Conservation (phyloP, 2,113 vertebrate species). For the Stomatorhinus ivindoensis region DNA sequence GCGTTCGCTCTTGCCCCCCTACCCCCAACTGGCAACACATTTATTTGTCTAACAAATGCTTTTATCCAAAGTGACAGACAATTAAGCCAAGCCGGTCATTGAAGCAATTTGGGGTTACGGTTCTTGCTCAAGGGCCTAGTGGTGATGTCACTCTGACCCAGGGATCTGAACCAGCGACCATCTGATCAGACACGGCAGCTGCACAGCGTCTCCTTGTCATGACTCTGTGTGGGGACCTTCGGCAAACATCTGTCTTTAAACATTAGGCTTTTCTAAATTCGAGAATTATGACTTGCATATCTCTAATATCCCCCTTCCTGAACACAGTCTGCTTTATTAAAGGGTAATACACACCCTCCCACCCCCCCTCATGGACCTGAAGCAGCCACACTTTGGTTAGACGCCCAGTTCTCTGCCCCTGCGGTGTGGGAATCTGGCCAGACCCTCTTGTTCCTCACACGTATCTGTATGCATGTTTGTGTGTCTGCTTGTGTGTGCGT, state of each 20-base stretch:
- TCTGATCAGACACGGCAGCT: not conserved
- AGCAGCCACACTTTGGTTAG: not conserved
- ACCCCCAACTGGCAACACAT: not conserved
- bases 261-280: not conserved
- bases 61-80: not conserved
- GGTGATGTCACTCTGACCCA: not conserved
- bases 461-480: not conserved
- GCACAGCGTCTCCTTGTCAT: not conserved
- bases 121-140: not conserved
- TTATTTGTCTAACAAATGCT: not conserved
- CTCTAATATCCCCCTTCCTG: not conserved
- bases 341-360: not conserved
- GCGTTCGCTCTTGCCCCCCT: not conserved
- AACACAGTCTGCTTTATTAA: not conserved
- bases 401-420: not conserved
- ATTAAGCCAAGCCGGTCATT: not conserved
- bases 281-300: not conserved
- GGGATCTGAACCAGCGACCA: not conserved
- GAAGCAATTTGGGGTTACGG: not conserved
- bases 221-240: not conserved
- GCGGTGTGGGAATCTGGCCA: not conserved
- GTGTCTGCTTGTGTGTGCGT: not conserved
- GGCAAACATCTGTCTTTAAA: not conserved
- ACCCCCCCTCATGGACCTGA: not conserved
- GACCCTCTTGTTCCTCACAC: not conserved